Base-by-base conservation (phyloP, 2,888 invertebrate species). In the Graphium colonna region DNA sequence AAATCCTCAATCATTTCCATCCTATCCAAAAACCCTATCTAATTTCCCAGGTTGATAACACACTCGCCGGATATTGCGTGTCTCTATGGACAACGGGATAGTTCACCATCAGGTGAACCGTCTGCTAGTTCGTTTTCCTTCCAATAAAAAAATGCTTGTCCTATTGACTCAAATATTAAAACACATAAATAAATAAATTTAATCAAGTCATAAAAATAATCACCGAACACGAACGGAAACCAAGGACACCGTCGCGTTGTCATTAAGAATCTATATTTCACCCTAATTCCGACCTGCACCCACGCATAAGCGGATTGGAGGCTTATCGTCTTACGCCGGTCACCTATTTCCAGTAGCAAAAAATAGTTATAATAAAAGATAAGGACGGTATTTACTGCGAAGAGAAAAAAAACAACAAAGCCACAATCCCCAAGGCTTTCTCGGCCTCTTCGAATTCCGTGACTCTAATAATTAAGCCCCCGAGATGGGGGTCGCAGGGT, bases 401-500 rank as follows among this genome's bases (percentile, higher is more conserved):
- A 46, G 40, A 49, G 49, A 77, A 65, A 77, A 81, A 82, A 82
- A 71, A 73, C 73, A 80, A 84, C 80, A 83, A 84, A 75, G 79
- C 75, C 71, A 59, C 77, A 80, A 84, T 84, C 83, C 84, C 79
- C 67, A 61, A 73, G 78, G 83, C 81, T 84, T 82, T 84, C 71
- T 74, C 74, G 74, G 75, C 77, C 79, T 78, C 82, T 82, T 82
- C 75, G 83, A 79, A 84, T 85, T 86, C 79, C 88, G 87, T 88
- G 87, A 88, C 87, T 84, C 81, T 83, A 85, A 89, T 89, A 88
- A 88, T 87, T 86, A 89, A 84, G 80, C 79, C 72, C 36, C 68
- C 70, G 71, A 75, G 74, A 78, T 78, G 77, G 76, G 78, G 83
- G 79, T 81, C 74, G 78, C 68, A 64, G 74, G 75, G 73, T 78